These are phyloP conservation scores for Bruchidius siliquastri DNA, from an alignment of 2,888 invertebrate species.

Conservation along the genomic window DNA sequence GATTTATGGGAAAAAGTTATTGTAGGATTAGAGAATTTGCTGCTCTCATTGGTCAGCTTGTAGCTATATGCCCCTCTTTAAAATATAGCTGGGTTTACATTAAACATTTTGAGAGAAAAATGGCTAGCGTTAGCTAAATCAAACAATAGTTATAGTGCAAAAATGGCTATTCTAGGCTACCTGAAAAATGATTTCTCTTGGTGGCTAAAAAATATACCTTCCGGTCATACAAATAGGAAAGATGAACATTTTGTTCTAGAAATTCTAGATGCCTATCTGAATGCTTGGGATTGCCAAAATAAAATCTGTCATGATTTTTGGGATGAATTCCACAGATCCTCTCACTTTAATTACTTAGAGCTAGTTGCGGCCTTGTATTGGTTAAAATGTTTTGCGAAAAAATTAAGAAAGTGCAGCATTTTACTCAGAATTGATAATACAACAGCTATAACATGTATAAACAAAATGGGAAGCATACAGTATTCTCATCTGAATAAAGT, in stretches of 20 bases:
- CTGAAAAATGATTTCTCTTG: slow-evolving; percentile 6
- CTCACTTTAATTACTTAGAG: slow-evolving; percentile 2
- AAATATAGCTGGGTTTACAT: slow-evolving; percentile 10
- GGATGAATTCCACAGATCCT: too few species aligned
- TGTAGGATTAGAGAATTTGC: slow-evolving; percentile 2
- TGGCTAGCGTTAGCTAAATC: slow-evolving; percentile 3
- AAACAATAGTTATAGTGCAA: background rate
- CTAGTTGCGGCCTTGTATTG: slow-evolving; percentile 1
- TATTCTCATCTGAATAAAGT: background rate
- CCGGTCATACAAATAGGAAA: background rate
- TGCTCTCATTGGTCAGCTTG: slow-evolving; percentile 1
- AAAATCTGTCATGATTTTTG: slow-evolving; percentile 1
- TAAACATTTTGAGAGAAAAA: slow-evolving; percentile 9
- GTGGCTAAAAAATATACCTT: slow-evolving; percentile 7
- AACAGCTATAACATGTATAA: slow-evolving; percentile 3
- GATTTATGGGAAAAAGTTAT: background rate
- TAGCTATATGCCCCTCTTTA: slow-evolving; percentile 9
- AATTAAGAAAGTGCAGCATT: background rate
- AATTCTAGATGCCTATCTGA: slow-evolving; percentile 1
- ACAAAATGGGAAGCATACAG: background rate
- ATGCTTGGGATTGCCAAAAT: background rate
- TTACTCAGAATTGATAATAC: slow-evolving; percentile 5
- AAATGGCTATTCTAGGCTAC: background rate
- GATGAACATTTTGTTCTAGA: too few species aligned
- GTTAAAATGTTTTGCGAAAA: slow-evolving; percentile 2